Base-by-base conservation (phyloP, 2,797 vertebrate species). In the Sebastes oblongus region DNA sequence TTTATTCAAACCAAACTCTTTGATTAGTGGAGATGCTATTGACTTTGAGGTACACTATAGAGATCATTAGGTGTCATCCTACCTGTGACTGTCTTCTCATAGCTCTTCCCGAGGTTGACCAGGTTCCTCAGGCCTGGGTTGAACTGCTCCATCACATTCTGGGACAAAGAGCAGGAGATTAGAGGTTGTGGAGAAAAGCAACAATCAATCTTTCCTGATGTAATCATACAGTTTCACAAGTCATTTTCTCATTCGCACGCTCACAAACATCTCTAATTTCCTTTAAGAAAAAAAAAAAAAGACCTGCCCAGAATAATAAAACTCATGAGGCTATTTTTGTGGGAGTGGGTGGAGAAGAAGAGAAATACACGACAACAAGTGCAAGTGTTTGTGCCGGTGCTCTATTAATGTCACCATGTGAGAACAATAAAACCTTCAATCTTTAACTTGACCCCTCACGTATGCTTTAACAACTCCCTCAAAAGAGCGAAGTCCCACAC, bases 81-180 rank as follows among this genome's bases (percentile, higher is more conserved):
- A 99, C 98, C 98, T 91, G 95, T 94, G 75, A 99, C 97, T 20
- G 98, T 96, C 91, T 99, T 99, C 93, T 99, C 98, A 25, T 99
- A 99, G 94, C 92, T 99, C 94, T 98, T 99, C 58, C 98, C 98
- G n/a, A 99, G 95, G 92, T 97, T 98, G 89, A 99, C 97, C 91
- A 99, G 96, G 91, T 98, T 99, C 90, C 97, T 96, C 85, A 99
- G 94, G 18, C 97, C 97, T 0, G 98, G 98, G 92, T 99, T 99
- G 93, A 99, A 98, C 87, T 99, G 97, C 78, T 99, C 98, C 98
- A 99, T 97, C 87, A 99, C 98, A 97, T 98, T 98, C 98, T 99
- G 90, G 22, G 46, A 79, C 3, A 78, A 32, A 88, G 54, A 78
- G 20, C 18, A 78, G 46, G 10, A 80, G 29, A 86, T 30, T 13